A percentile compares a stretch with the other conserved stretches of the same genome.
Evolutionary conservation across 2,797 vertebrate species (phyloP).

Genomic region (Pachyuromys duprasi): DNA sequence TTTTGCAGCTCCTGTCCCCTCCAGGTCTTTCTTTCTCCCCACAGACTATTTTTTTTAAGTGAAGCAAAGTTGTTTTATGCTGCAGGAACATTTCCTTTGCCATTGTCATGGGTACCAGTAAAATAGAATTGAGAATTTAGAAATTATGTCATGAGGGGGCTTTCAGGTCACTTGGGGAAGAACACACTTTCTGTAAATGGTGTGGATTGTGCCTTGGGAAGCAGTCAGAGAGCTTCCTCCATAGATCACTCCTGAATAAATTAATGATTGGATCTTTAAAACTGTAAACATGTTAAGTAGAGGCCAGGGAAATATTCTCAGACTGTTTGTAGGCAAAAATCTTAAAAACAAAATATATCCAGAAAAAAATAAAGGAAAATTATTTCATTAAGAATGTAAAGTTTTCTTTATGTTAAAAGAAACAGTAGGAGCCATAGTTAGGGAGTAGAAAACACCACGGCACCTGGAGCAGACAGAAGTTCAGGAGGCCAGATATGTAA

Average conservation of each 20-base stretch:
- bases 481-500: background rate
- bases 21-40: too few species aligned
- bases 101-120: background rate
- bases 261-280: background rate
- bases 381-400: background rate
- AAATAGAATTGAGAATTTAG: background rate
- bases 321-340: background rate
- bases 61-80: too few species aligned
- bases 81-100: background rate
- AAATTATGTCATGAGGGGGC: background rate
- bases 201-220: background rate
- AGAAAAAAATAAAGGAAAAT: background rate
- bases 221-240: background rate
- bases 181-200: background rate
- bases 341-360: background rate
- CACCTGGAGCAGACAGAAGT: background rate
- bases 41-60: too few species aligned
- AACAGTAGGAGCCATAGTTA: background rate
- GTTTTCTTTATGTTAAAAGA: background rate
- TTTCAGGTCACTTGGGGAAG: background rate
- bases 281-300: background rate
- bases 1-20: too few species aligned
- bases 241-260: background rate
- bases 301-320: background rate
- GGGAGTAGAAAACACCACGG: background rate